These are phyloP conservation scores for Phortica variegata DNA, from an alignment of 1,140 invertebrate species.

Conservation along the genomic window DNA sequence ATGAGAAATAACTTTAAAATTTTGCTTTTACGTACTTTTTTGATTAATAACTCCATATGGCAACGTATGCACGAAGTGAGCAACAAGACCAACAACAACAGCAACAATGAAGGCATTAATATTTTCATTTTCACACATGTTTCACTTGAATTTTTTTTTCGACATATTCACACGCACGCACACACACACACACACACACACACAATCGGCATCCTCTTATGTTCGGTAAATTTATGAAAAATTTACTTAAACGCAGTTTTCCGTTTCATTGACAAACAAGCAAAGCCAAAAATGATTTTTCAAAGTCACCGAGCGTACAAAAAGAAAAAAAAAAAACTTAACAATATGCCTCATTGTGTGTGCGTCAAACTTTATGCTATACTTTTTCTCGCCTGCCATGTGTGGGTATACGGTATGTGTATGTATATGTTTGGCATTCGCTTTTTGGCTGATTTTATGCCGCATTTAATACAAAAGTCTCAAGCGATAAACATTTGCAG, in stretches of 20 bases:
- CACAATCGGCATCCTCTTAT: slow-evolving; percentile 1
- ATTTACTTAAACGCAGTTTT: slow-evolving; percentile 53
- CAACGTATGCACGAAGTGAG: slow-evolving; percentile 16
- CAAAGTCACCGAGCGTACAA: slow-evolving; percentile 7
- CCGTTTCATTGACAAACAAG: slow-evolving; percentile 48
- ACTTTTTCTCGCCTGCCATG: slow-evolving; percentile 16
- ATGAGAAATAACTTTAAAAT: slow-evolving; percentile 37
- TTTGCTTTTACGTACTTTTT: slow-evolving; percentile 12
- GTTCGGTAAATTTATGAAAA: slow-evolving; percentile 28
- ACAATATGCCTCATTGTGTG: slow-evolving; percentile 33
- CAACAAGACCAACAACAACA: slow-evolving; percentile 18
- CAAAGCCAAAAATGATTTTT: slow-evolving; percentile 27
- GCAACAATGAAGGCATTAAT: slow-evolving; percentile 2
- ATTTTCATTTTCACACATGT: slow-evolving; percentile 13
- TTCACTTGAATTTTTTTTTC: slow-evolving; percentile 6
- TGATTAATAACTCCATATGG: slow-evolving; percentile 51
- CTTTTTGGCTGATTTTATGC: slow-evolving; percentile 42
- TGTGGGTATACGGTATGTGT: slow-evolving; percentile 30
- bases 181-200: slow-evolving; percentile 1
- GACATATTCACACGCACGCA: neutral
- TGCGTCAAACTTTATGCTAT: no score
- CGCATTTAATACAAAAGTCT: slow-evolving; percentile 51
- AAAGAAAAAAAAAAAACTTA: slow-evolving; percentile 10
- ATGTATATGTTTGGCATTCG: slow-evolving; percentile 47
- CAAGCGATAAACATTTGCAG: slow-evolving; percentile 52